Percentiles rank a stretch among this genome's conserved stretches.
These are phyloP conservation scores for Thunnus maccoyii DNA, from an alignment of 2,113 vertebrate genomes.

Conservation along the genomic window DNA sequence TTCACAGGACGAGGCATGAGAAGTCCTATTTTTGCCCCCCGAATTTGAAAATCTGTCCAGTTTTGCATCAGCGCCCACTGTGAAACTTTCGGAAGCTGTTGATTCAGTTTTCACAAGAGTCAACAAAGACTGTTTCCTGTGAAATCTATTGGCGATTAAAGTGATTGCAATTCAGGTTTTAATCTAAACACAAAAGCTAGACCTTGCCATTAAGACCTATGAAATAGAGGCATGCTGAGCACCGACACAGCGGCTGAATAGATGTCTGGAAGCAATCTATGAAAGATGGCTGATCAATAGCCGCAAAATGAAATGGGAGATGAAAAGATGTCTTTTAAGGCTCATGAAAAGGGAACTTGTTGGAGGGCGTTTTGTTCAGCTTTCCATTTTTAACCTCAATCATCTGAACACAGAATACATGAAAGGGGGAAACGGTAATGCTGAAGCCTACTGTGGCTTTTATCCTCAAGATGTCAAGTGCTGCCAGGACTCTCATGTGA, in stretches of 20 bases:
- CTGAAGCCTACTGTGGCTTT: constrained; percentile 55
- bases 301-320: constrained; percentile 66
- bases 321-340: constrained; percentile 79
- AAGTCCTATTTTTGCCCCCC: constrained; percentile 7
- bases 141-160: constrained; percentile 42
- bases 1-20: constrained; percentile 54
- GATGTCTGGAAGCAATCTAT: constrained; percentile 75
- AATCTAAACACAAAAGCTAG: constrained; percentile 70
- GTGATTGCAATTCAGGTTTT: constrained; percentile 60
- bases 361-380: constrained; percentile 68
- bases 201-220: constrained; percentile 72
- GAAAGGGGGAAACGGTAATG: constrained; percentile 54
- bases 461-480: constrained; percentile 50
- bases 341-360: constrained; percentile 72
- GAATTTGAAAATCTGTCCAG: constrained; percentile 27
- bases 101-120: constrained; percentile 18
- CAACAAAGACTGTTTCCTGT: constrained; percentile 30
- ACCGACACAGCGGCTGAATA: constrained; percentile 59
- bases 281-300: constrained; percentile 77
- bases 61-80: constrained; percentile 24
- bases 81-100: constrained; percentile 15
- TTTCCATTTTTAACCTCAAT: constrained; percentile 75
- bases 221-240: constrained; percentile 68
- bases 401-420: constrained; percentile 48
- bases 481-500: not conserved